Conservation (phyloP, 1,140 invertebrate genomes). For the Parasteatoda tepidariorum region DNA sequence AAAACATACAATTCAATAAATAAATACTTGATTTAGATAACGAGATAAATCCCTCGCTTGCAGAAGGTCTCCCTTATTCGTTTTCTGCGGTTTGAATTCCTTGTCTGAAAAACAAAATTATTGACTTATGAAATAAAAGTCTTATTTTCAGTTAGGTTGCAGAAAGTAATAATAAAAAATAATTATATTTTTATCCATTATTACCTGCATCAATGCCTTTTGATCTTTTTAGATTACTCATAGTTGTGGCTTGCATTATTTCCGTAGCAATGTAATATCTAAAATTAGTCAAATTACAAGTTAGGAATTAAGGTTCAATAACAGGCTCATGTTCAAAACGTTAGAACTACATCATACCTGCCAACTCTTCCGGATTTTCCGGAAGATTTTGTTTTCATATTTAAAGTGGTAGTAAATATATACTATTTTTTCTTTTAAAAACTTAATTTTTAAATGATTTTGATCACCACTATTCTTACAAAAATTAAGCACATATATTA, state of each 20-base stretch:
- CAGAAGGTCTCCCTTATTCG: constrained; percentile 71
- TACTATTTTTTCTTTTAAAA: too few relatives aligned
- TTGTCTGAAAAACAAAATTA: constrained; percentile 74
- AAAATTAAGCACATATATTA: too few relatives aligned
- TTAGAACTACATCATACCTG: too few relatives aligned
- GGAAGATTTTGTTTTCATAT: too few relatives aligned
- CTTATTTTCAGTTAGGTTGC: neutral
- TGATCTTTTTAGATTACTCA: constrained; percentile 87
- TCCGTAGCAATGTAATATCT: constrained; percentile 89
- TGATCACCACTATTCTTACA: too few relatives aligned
- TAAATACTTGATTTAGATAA: constrained; percentile 75
- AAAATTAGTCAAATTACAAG: too few relatives aligned
- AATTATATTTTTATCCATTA: neutral
- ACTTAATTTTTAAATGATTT: too few relatives aligned
- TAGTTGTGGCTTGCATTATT: constrained; percentile 92
- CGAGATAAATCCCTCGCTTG: constrained; percentile 71
- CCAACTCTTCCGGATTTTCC: too few relatives aligned
- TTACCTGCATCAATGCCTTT: constrained; percentile 78
- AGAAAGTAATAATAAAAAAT: neutral
- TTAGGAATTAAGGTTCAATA: too few relatives aligned
- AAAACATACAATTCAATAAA: too few relatives aligned
- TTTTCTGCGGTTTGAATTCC: constrained; percentile 67
- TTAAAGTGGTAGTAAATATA: too few relatives aligned
- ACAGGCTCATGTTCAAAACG: too few relatives aligned
- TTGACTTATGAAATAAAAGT: constrained; percentile 32